phyloP scores from a whole-genome alignment of 2,113 vertebrate genomes.

The Rhynchomys soricoides region DNA sequence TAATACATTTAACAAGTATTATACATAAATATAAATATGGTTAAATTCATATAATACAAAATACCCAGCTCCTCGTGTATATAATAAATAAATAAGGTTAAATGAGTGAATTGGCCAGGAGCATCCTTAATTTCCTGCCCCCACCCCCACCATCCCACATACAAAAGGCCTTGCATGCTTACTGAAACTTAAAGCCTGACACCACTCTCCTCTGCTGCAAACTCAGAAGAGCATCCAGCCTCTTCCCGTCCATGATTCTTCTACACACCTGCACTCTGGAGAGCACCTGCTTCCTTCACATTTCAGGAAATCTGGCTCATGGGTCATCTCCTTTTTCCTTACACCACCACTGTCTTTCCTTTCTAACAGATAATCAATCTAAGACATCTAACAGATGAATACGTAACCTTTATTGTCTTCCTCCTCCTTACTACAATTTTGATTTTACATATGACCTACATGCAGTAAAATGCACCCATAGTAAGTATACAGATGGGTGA shows the following conservation, averaged over 20 bases:
- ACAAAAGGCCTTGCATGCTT: background rate
- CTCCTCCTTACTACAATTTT: background rate
- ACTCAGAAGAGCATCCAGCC: background rate
- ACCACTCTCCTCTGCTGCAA: background rate
- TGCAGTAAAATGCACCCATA: background rate
- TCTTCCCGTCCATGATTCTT: background rate
- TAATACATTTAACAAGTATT: too few relatives aligned
- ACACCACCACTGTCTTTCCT: background rate
- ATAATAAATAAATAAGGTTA: background rate
- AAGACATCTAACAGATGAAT: background rate
- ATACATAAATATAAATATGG: too few relatives aligned
- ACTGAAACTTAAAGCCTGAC: background rate
- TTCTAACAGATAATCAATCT: background rate
- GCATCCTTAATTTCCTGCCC: background rate
- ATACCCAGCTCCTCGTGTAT: background rate
- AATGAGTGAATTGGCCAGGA: background rate
- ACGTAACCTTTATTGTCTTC: background rate
- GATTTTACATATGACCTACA: background rate
- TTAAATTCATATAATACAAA: background rate
- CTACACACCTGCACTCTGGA: background rate
- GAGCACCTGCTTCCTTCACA: background rate
- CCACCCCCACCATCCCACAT: background rate
- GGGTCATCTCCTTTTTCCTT: background rate
- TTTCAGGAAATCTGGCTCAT: background rate
- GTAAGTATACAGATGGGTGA: background rate